Evolutionary conservation across 2,888 invertebrate species (phyloP).

Genomic region (Gasteruption jaculator): DNA sequence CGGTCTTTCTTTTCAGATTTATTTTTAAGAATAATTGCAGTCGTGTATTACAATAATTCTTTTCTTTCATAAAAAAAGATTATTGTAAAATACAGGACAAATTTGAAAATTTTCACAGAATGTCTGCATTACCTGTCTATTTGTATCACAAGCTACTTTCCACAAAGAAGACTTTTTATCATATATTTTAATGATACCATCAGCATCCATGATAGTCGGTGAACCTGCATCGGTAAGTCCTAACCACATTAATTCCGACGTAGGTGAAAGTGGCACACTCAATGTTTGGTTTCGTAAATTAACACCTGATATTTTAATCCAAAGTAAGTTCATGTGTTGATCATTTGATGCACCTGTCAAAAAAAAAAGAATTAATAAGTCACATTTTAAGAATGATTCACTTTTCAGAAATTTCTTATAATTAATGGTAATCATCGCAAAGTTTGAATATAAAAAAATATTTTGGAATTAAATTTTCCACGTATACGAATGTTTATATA

Average conservation of each 20-base stretch:
- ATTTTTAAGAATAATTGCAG: too few species aligned
- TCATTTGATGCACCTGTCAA: constrained; percentile 52
- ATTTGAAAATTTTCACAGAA: too few species aligned
- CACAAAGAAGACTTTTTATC: constrained; percentile 68
- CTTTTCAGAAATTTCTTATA: not conserved
- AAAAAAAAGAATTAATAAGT: constrained; percentile 8
- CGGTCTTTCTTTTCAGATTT: too few species aligned
- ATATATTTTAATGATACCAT: constrained; percentile 71
- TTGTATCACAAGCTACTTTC: constrained; percentile 77
- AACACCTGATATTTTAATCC: constrained; percentile 52
- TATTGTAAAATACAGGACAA: not conserved
- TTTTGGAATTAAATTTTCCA: not conserved
- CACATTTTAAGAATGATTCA: constrained; percentile 5
- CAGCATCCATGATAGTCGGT: constrained; percentile 71
- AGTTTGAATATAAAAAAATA: not conserved
- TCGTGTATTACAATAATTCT: constrained; percentile 12
- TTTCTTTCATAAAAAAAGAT: constrained; percentile 1
- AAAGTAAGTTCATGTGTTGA: constrained; percentile 57
- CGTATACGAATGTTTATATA: not conserved
- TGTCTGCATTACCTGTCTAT: constrained; percentile 67
- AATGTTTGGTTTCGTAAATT: constrained; percentile 55
- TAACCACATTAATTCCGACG: constrained; percentile 68
- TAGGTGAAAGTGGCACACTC: constrained; percentile 64
- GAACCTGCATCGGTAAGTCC: constrained; percentile 81
- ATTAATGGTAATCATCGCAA: too few species aligned